These are phyloP conservation scores for Pelodytes ibericus DNA, from an alignment of 2,797 vertebrate species.

Conservation along the genomic window DNA sequence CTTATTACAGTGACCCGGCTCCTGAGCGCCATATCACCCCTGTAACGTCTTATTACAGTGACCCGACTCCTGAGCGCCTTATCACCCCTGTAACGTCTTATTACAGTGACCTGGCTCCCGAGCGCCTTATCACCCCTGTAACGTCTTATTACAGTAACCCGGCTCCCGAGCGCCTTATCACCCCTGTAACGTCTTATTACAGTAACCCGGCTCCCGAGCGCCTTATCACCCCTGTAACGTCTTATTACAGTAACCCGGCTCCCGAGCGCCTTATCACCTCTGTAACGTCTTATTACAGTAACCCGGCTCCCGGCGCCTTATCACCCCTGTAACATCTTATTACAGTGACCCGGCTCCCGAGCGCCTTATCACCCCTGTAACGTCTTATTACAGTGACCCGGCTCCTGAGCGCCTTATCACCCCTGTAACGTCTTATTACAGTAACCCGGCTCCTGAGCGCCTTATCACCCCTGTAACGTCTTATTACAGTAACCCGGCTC, in stretches of 20 bases:
- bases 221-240: constrained; percentile 17
- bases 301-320: no score
- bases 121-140: constrained; percentile 8
- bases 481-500: constrained; percentile 1
- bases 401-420: constrained; percentile 19
- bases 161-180: no score
- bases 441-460: no score
- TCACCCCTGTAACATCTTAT: background rate
- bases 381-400: background rate
- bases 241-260: background rate
- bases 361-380: constrained; percentile 15
- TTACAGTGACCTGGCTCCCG: constrained; percentile 2
- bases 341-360: constrained; percentile 9
- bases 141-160: background rate
- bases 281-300: constrained; percentile 25
- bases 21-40: no score
- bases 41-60: background rate
- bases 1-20: background rate
- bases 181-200: background rate
- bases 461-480: constrained; percentile 1
- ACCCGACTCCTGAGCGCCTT: constrained; percentile 17
- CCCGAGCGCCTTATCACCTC: constrained; percentile 23
- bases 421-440: background rate
- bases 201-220: constrained; percentile 9
- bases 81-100: constrained; percentile 8